Base-by-base conservation (phyloP, 1,140 invertebrate species). In the Galleria mellonella region DNA sequence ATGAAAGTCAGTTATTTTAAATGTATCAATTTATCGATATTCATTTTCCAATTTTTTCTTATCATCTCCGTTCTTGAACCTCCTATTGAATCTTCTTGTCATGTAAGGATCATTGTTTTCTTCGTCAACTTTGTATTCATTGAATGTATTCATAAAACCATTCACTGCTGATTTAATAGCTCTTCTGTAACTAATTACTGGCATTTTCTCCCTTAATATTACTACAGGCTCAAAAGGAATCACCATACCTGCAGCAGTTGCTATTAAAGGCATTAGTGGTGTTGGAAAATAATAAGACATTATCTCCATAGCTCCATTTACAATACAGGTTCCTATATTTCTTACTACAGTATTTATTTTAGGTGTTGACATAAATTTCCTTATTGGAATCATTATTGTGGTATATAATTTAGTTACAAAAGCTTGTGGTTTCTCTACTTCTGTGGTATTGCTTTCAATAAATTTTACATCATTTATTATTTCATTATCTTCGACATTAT, bases 201-300 rank as follows among this genome's bases (percentile, higher is more conserved):
- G 77, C 69, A 82, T 79, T 54, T 49, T 62, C 35, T 78, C 52
- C 43, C 69, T 62, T 4, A 83, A 32, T 50, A 70, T 69, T 0
- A 79, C 70, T 0, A 83, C 61, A 29, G 79, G 76, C 42, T 83
- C 79, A 35, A 82, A 83, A 3, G 79, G 79, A 51, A 82, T 78
- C 0, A 82, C 39, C 59, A 73, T 66, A 8, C 79, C 75, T 2
- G 79, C 79, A n/a, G 70, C 73, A 30, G 72, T 69, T 0, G 79
- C 72, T 62, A 83, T 68, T 0, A 83, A 30, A 1, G 77, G 79
- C 40, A 83, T 79, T 0, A 83, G 46, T 6, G 79, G 76, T 7
- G 77, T 65, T 12, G 79, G 79, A 7, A 79, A 61, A 44, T 77
- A 81, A 45, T 62, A 70, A 0, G 76, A 59, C 10, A 83, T 59